phyloP scores from a whole-genome alignment of 2,888 invertebrate species.

The Piscicola geometra region DNA sequence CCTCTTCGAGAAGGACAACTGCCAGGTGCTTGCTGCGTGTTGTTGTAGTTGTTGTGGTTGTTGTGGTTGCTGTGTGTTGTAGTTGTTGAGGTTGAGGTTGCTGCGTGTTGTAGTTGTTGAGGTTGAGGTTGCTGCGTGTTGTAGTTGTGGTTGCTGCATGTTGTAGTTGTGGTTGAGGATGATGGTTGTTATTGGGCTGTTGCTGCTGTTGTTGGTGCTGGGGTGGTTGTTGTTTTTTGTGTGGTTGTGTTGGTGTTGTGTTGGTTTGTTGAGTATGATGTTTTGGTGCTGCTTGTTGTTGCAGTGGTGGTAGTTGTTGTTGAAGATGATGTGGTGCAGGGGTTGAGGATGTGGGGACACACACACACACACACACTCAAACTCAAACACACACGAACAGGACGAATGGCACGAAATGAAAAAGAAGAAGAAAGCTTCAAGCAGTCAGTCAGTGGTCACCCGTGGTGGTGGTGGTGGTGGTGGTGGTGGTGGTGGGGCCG shows the following conservation, averaged over 20 bases:
- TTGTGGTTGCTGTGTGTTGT: background rate
- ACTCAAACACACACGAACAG: background rate
- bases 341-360: background rate
- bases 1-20: slow-evolving; percentile 63
- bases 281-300: background rate
- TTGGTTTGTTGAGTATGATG: background rate
- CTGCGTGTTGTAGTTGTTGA: too few relatives aligned
- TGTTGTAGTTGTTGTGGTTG: background rate
- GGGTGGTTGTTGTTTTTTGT: too few relatives aligned
- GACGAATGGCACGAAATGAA: slow-evolving; percentile 43
- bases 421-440: slow-evolving; percentile 37
- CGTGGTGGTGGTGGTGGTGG: background rate
- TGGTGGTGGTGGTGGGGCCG: background rate
- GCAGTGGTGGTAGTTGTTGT: background rate
- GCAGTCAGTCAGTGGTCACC: background rate
- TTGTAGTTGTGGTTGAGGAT: background rate
- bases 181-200: background rate
- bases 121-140: too few relatives aligned
- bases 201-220: too few relatives aligned
- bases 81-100: too few relatives aligned
- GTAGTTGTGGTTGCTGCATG: background rate
- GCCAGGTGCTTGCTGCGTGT: slow-evolving; percentile 15
- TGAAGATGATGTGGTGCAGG: background rate
- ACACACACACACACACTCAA: background rate
- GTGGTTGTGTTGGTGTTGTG: too few relatives aligned